Base-by-base conservation (phyloP, 1,140 invertebrate species). In the Cydia amplana region DNA sequence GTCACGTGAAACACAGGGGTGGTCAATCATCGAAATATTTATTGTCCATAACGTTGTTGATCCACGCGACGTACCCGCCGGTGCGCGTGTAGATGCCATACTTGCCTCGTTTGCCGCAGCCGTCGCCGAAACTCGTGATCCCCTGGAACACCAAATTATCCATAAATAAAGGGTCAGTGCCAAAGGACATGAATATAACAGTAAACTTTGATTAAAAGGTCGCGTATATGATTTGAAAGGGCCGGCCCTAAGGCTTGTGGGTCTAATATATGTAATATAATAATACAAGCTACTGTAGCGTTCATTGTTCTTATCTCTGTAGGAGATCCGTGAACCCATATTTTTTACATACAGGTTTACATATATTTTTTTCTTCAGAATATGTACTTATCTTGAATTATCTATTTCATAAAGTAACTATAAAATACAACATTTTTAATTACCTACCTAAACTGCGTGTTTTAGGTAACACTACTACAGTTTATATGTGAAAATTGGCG, bases 81-180 rank as follows among this genome's bases (percentile, higher is more conserved):
- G 98, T 95, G 81, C 95, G 95, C 2, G 97, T 97, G 84, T 99
- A 99, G 76, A 99, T 98, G 4, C 98, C 98, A 82, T 96, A 98
- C 88, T 98, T 98, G 63, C 97, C 97, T 70, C 95, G 95, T 84
- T 97, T 95, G 5, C 97, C 98, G 86, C 98, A 99, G 20, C 97
- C 98, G 85, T 99, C 98, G 0, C 98, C 98, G 80, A 98, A 99
- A 85, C 97, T 98, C 0, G 98, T 99, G 49, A 99, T 97, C 3
- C 98, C 98, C 88, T 97, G 97, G 23, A 98, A 95, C 82, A 46
- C 63, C 73, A 75, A 73, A 75, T 49, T 73, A 78, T 55, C 49
- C 20, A 73, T 73, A 49, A 73, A 51, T 43, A 46, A 51, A 49
- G 20, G 18, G 40, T 73, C 72, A 51, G 14, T n/a, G n/a, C 43